Evolutionary conservation across 2,113 vertebrate genomes (phyloP).

Genomic region (Notiomystis cincta): DNA sequence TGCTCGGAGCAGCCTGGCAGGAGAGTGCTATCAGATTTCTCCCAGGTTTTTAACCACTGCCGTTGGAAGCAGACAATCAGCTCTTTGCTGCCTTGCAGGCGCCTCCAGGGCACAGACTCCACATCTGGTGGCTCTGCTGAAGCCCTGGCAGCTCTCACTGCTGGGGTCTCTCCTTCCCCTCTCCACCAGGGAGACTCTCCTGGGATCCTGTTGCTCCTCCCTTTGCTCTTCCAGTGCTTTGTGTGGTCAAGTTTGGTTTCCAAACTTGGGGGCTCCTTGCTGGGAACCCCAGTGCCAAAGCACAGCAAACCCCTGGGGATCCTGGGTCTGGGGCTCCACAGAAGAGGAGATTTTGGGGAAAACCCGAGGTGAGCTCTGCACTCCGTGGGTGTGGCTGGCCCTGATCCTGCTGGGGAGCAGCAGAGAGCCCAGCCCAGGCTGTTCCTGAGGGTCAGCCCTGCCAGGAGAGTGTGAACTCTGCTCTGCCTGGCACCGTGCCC

Average conservation of each 20-base stretch:
- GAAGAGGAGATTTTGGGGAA: background rate
- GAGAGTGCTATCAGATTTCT: background rate
- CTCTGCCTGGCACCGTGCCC: background rate
- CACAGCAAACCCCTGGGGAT: background rate
- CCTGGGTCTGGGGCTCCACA: background rate
- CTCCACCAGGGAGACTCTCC: background rate
- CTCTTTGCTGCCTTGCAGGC: background rate
- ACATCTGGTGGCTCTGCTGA: background rate
- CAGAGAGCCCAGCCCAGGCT: background rate
- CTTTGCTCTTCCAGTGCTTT: background rate
- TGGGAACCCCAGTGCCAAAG: background rate
- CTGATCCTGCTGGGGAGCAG: background rate
- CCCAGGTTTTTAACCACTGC: background rate
- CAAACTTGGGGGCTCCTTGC: background rate
- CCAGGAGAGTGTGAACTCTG: background rate
- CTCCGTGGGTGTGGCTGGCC: too few relatives aligned
- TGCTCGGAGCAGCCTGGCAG: background rate
- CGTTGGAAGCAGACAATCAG: background rate
- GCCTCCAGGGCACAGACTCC: background rate
- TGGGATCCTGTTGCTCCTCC: background rate
- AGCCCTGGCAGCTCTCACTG: background rate
- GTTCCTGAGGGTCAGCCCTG: background rate
- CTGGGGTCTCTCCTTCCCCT: background rate
- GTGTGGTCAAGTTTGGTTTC: background rate
- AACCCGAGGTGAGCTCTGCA: background rate